These are phyloP conservation scores for Zhuqinia jingwanae DNA, from an alignment of 2,888 invertebrate genomes.

Conservation along the genomic window DNA sequence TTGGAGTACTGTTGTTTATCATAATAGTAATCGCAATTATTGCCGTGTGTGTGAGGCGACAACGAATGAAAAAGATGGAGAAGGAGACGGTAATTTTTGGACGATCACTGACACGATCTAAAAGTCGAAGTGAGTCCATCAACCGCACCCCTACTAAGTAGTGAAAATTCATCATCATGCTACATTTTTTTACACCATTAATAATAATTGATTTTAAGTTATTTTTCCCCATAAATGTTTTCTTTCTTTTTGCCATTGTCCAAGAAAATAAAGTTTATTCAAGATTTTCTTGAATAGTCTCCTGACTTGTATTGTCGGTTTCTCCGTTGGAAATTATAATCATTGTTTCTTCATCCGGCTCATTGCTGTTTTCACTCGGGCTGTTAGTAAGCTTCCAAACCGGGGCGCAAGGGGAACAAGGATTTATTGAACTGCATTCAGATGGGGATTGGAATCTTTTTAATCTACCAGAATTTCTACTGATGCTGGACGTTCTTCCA, in stretches of 20 bases:
- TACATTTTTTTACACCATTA: neutral
- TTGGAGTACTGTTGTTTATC: slow-evolving; percentile 74
- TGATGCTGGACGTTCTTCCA: slow-evolving; percentile 38
- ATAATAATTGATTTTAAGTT: neutral
- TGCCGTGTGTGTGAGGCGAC: slow-evolving; percentile 67
- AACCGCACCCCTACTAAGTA: slow-evolving; percentile 18
- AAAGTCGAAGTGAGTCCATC: slow-evolving; percentile 51
- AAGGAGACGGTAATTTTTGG: slow-evolving; percentile 68
- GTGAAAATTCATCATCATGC: slow-evolving; percentile 11
- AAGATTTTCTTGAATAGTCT: neutral
- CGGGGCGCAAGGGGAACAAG: slow-evolving; percentile 24
- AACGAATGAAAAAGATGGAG: slow-evolving; percentile 64
- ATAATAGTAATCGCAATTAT: slow-evolving; percentile 76
- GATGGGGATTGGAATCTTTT: neutral
- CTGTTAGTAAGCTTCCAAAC: neutral
- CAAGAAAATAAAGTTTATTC: slow-evolving; percentile 16
- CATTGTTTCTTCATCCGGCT: slow-evolving; percentile 6
- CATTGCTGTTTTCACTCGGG: neutral
- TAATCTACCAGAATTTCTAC: neutral
- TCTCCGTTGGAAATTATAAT: slow-evolving; percentile 18
- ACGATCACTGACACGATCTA: slow-evolving; percentile 63
- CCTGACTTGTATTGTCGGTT: neutral
- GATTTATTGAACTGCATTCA: neutral
- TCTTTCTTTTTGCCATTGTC: slow-evolving; percentile 9
- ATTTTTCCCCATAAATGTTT: neutral